Evolutionary conservation across 2,113 vertebrate genomes (phyloP).

Genomic region (Propithecus coquereli): DNA sequence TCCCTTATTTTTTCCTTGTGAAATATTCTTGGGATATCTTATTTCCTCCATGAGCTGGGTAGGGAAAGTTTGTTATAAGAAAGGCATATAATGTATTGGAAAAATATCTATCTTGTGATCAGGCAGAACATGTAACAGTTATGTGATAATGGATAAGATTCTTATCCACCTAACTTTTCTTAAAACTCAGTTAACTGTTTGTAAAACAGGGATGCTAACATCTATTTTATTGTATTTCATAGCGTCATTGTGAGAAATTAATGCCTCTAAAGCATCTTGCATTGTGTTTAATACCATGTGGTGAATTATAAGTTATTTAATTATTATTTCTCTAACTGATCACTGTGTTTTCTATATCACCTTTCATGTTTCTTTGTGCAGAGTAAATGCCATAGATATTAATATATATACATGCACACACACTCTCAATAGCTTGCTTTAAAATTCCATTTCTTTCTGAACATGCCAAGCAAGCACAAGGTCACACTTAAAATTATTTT

Average conservation of each 20-base stretch:
- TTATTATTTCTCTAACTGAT: not conserved
- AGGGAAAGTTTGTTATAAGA: not conserved
- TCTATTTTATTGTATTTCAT: not conserved
- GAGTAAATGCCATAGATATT: not conserved
- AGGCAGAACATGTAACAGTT: not conserved
- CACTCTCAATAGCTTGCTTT: not conserved
- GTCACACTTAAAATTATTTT: not conserved
- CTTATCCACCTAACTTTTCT: not conserved
- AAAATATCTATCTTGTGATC: not conserved
- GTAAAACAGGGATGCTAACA: not conserved
- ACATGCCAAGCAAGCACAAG: not conserved
- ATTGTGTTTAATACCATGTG: not conserved
- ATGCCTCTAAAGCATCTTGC: not conserved
- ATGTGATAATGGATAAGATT: not conserved
- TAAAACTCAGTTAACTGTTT: not conserved
- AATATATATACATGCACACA: too few species aligned
- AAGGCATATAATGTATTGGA: not conserved
- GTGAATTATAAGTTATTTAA: not conserved
- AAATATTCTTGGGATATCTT: not conserved
- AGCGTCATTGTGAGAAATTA: not conserved
- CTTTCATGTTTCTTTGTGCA: not conserved
- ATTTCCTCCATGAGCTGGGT: not conserved
- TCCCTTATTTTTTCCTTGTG: not conserved
- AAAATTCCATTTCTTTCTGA: slow-evolving; percentile 33
- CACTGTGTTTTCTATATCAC: not conserved